Conservation (phyloP, 2,797 vertebrate species). For the Sebastes taczanowskii region DNA sequence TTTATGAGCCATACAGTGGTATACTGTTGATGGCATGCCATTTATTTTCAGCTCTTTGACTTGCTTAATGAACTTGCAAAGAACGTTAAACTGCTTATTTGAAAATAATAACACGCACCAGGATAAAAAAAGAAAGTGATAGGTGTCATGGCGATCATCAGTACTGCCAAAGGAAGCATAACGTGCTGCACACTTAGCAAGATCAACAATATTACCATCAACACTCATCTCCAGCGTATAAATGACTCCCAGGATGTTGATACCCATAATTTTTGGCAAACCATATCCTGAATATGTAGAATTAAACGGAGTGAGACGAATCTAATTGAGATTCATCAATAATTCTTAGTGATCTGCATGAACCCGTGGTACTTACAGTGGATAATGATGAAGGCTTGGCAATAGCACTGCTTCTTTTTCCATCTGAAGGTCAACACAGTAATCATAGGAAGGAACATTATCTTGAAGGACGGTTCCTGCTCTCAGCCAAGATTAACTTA, state of each 20-base stretch:
- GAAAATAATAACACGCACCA: slow-evolving; percentile 33
- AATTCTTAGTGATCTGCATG: slow-evolving; percentile 65
- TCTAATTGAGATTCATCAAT: slow-evolving; percentile 73
- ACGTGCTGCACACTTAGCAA: slow-evolving; percentile 49
- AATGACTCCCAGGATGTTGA: slow-evolving; percentile 64
- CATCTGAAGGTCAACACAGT: slow-evolving; percentile 69
- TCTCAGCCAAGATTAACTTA: slow-evolving; percentile 46
- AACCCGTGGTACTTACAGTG: slow-evolving; percentile 57
- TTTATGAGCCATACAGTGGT: slow-evolving; percentile 22
- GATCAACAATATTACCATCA: slow-evolving; percentile 59
- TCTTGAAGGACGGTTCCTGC: slow-evolving; percentile 48
- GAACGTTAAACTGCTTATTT: slow-evolving; percentile 40
- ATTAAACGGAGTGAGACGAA: slow-evolving; percentile 67
- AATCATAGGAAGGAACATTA: slow-evolving; percentile 61
- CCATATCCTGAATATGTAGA: slow-evolving; percentile 53
- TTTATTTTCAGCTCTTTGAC: slow-evolving; percentile 48
- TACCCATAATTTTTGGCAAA: slow-evolving; percentile 59
- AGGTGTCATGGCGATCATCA: slow-evolving; percentile 47
- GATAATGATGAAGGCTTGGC: slow-evolving; percentile 64
- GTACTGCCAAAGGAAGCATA: slow-evolving; percentile 45
- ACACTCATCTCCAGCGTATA: slow-evolving; percentile 40
- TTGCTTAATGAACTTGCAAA: slow-evolving; percentile 47
- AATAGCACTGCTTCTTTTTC: slow-evolving; percentile 14
- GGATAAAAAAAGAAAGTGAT: slow-evolving; percentile 26
- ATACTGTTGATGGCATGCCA: slow-evolving; percentile 1